These are phyloP conservation scores for Lophochroa leadbeateri DNA, from an alignment of 2,113 vertebrate genomes.

Conservation along the genomic window DNA sequence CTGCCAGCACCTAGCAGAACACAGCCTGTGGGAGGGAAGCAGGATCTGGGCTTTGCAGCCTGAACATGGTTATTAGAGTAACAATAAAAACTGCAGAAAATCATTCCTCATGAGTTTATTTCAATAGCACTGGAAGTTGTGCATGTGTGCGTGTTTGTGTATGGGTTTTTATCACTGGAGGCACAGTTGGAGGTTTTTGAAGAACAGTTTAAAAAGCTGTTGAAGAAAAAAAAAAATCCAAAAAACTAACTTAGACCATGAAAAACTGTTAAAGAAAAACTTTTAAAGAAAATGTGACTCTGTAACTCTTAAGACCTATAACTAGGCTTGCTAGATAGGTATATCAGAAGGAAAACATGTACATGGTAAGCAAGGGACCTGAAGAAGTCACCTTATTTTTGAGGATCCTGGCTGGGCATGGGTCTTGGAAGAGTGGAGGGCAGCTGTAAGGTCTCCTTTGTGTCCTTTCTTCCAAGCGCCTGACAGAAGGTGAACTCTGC, in stretches of 20 bases:
- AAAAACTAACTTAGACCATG: not conserved
- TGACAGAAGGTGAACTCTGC: not conserved
- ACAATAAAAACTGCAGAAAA: slow-evolving; percentile 2
- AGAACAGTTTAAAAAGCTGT: not conserved
- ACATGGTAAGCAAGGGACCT: not conserved
- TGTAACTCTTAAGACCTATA: not conserved
- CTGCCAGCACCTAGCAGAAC: not conserved
- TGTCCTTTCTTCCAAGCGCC: not conserved
- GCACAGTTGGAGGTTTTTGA: not conserved
- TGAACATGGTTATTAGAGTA: not conserved
- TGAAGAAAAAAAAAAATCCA: not conserved
- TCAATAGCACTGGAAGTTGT: not conserved
- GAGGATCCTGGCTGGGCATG: not conserved
- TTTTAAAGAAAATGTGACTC: not conserved
- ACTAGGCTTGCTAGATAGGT: not conserved
- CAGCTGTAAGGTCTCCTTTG: not conserved
- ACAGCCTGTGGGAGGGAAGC: not conserved
- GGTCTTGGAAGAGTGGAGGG: not conserved
- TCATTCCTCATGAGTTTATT: not conserved
- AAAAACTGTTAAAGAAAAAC: not conserved
- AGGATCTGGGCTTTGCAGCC: not conserved
- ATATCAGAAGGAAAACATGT: not conserved
- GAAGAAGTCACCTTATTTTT: not conserved
- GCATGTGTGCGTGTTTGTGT: too few species aligned
- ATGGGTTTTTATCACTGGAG: not conserved